Evolutionary conservation across 2,797 vertebrate genomes (phyloP).

Genomic region (Psittacula echo): DNA sequence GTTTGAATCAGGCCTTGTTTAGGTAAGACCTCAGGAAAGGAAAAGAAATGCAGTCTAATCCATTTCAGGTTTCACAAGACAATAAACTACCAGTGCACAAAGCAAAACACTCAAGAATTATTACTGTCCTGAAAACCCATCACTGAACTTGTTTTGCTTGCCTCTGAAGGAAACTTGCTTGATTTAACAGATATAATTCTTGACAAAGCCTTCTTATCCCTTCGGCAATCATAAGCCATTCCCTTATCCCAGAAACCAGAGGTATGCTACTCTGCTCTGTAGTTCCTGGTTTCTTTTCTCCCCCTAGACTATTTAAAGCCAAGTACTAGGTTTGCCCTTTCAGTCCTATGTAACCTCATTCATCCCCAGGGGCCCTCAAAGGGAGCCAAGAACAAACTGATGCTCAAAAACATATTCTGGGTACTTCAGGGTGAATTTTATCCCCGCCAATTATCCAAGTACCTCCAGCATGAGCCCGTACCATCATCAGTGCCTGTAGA

Average conservation of each 20-base stretch:
- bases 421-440: background rate
- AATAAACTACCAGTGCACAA: background rate
- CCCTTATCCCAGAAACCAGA: background rate
- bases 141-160: background rate
- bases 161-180: background rate
- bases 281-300: background rate
- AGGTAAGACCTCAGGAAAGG: background rate
- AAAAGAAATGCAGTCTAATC: background rate
- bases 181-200: background rate
- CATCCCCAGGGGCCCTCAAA: background rate
- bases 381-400: background rate
- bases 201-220: background rate
- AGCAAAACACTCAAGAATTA: background rate
- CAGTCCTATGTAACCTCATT: background rate
- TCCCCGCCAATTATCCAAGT: background rate
- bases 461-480: background rate
- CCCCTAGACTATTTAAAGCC: background rate
- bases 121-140: background rate
- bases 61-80: background rate
- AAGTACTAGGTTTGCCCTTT: background rate
- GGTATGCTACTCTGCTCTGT: background rate
- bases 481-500: background rate
- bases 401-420: background rate
- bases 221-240: background rate
- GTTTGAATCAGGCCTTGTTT: background rate